A percentile compares a stretch with the other conserved stretches of the same genome.
phyloP scores from a whole-genome alignment of 2,888 invertebrate genomes.

The Melolontha melolontha region DNA sequence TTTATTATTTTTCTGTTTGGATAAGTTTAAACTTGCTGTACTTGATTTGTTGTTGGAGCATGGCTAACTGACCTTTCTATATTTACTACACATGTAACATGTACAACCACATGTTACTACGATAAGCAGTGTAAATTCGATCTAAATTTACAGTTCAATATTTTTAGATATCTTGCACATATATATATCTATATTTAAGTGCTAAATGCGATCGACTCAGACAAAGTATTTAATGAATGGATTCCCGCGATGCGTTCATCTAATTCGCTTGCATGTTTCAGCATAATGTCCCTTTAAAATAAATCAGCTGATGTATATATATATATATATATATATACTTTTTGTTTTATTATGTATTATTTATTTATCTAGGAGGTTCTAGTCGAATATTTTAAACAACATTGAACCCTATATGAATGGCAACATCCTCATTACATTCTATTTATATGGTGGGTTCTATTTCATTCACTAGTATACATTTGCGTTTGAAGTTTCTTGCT shows the following conservation, averaged over 20 bases:
- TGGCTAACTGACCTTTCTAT: constrained; percentile 47
- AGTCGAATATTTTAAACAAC: background rate
- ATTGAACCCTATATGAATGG: constrained; percentile 13
- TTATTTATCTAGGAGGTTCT: background rate
- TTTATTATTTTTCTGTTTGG: constrained; percentile 15
- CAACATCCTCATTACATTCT: constrained; percentile 24
- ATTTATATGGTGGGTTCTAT: constrained; percentile 2
- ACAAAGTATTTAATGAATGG: background rate
- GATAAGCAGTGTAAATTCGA: constrained; percentile 34
- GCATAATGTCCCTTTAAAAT: too few species aligned
- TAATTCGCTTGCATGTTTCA: background rate
- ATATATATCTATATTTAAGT: constrained; percentile 18
- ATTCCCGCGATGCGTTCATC: background rate
- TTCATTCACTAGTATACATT: constrained; percentile 2
- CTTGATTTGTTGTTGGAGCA: constrained; percentile 29
- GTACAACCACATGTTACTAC: constrained; percentile 45
- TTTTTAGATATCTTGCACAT: constrained; percentile 28
- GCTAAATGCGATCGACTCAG: constrained; percentile 24
- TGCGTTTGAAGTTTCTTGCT: too few species aligned
- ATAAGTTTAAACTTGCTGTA: constrained; percentile 30
- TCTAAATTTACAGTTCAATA: constrained; percentile 38
- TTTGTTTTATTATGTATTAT: too few species aligned
- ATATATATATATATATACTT: too few species aligned
- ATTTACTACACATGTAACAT: constrained; percentile 44
- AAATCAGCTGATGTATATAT: too few species aligned